Evolutionary conservation across 2,888 invertebrate species (phyloP).

Genomic region (Amiota minor): DNA sequence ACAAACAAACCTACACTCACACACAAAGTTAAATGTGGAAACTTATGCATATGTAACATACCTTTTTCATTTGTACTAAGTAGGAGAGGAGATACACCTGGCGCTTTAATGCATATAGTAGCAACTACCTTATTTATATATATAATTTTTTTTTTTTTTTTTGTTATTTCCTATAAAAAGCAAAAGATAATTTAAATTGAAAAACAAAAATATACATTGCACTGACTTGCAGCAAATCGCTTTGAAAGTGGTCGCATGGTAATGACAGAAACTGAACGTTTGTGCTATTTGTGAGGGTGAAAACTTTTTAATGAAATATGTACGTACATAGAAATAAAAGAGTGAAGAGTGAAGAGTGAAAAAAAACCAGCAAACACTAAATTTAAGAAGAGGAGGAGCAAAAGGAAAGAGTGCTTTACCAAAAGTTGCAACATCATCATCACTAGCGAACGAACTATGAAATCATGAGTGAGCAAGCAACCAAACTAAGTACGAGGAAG

Average conservation of each 20-base stretch:
- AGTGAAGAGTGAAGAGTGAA: neutral
- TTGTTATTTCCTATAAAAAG: slow-evolving; percentile 43
- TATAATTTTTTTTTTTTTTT: slow-evolving; percentile 49
- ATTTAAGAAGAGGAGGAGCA: too few relatives aligned
- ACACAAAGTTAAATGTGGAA: neutral
- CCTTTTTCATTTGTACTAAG: neutral
- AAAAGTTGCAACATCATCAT: slow-evolving; percentile 35
- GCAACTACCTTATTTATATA: slow-evolving; percentile 32
- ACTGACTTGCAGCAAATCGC: neutral
- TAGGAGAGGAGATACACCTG: neutral
- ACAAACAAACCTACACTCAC: neutral
- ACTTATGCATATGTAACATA: neutral
- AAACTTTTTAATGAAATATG: slow-evolving; percentile 24
- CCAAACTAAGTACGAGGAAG: neutral
- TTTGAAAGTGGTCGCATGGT: neutral
- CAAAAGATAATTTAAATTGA: neutral
- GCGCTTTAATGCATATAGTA: slow-evolving; percentile 8
- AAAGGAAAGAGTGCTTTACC: too few relatives aligned
- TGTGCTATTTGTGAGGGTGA: slow-evolving; percentile 8
- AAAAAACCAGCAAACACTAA: slow-evolving; percentile 6
- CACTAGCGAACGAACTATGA: slow-evolving; percentile 6
- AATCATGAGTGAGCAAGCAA: slow-evolving; percentile 9
- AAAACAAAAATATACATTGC: slow-evolving; percentile 5
- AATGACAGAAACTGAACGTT: neutral
- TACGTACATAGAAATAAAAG: neutral